Evolutionary conservation across 2,113 vertebrate species (phyloP).

Genomic region (Halcyon senegalensis): DNA sequence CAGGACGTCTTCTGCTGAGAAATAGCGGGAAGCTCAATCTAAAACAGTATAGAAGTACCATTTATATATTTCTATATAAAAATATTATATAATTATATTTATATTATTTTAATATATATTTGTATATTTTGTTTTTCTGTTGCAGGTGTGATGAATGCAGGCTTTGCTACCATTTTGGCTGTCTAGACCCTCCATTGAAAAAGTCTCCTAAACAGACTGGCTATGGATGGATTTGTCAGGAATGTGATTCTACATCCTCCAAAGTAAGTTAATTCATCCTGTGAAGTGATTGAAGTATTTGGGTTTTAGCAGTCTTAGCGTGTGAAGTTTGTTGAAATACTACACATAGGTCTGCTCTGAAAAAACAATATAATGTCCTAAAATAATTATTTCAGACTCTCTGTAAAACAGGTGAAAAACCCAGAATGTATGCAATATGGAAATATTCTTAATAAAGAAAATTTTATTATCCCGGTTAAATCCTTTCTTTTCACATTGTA

Average conservation of each 20-base stretch:
- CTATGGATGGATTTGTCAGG: constrained; percentile 98
- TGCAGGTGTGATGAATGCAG: constrained; percentile 95
- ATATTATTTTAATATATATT: background rate
- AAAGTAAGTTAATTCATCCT: constrained; percentile 83
- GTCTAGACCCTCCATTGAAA: constrained; percentile 98
- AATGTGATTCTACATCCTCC: constrained; percentile 96
- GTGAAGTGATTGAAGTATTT: background rate
- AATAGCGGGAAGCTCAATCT: background rate
- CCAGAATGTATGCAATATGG: background rate
- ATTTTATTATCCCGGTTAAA: background rate
- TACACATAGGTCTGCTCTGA: background rate
- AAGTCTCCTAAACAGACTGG: constrained; percentile 98
- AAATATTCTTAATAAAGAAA: background rate
- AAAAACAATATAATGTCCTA: background rate
- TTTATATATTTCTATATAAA: background rate
- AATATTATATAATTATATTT: too few relatives aligned
- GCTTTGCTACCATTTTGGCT: constrained; percentile 97
- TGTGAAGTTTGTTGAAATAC: background rate
- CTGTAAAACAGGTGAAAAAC: background rate
- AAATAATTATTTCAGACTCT: background rate
- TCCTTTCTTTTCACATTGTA: background rate
- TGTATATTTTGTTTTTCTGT: background rate
- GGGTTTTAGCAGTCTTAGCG: background rate
- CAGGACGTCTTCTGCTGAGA: background rate
- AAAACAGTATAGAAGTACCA: constrained; percentile 14